These are phyloP conservation scores for Neoscelio sp. DNA, from an alignment of 2,888 invertebrate species.

Conservation along the genomic window DNA sequence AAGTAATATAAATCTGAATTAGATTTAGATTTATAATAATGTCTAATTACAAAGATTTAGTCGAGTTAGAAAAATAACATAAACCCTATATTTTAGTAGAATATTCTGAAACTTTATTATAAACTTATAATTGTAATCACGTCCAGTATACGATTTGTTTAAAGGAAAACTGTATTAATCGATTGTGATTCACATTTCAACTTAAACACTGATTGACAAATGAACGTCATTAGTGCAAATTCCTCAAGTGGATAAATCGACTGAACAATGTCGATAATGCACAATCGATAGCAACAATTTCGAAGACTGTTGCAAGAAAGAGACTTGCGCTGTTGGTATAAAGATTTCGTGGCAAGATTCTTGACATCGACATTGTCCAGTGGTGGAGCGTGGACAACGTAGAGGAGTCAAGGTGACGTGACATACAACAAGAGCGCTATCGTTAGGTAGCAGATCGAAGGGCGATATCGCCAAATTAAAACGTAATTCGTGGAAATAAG, in stretches of 20 bases:
- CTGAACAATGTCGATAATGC: not conserved
- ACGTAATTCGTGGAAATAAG: conserved; percentile 67
- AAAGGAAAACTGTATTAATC: not conserved
- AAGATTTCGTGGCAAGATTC: conserved; percentile 19
- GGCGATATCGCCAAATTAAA: conserved; percentile 69
- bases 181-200: too few species aligned
- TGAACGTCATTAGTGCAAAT: too few species aligned
- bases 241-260: too few species aligned
- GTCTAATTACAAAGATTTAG: too few species aligned
- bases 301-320: conserved; percentile 7
- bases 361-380: conserved; percentile 7
- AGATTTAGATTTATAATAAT: too few species aligned
- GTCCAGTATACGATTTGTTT: too few species aligned
- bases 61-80: too few species aligned
- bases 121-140: too few species aligned
- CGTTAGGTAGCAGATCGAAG: conserved; percentile 63
- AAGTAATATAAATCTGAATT: conserved; percentile 44
- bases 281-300: conserved; percentile 8
- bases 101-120: too few species aligned
- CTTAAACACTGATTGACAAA: too few species aligned
- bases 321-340: not conserved
- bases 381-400: not conserved
- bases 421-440: conserved; percentile 37
- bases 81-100: too few species aligned
- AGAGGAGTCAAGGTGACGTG: conserved; percentile 29